Conservation (phyloP, 23 tunicate species). For the Diplosoma virens region DNA sequence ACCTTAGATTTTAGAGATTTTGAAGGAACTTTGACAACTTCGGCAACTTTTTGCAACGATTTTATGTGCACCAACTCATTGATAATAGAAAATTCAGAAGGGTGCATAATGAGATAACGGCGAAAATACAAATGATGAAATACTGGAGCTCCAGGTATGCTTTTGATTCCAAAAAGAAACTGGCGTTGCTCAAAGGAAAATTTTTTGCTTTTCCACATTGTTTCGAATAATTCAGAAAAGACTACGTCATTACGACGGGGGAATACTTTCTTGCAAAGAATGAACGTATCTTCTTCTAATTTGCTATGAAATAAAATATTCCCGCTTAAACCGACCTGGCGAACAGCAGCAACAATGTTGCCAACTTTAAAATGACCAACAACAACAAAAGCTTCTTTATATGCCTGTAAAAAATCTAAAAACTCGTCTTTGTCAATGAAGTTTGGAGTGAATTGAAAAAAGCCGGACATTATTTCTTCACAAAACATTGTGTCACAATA, state of each 20-base stretch:
- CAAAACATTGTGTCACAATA: neutral
- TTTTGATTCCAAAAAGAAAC: conserved; percentile 19
- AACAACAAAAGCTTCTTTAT: conserved; percentile 17
- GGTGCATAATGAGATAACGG: conserved; percentile 26
- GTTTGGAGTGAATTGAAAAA: neutral
- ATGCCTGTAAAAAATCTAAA: neutral
- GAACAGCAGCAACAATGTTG: conserved; percentile 1
- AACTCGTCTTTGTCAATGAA: conserved; percentile 8
- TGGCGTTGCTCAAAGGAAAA: neutral
- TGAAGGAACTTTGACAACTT: too few relatives aligned
- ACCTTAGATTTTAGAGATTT: too few relatives aligned
- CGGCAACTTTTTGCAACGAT: too few relatives aligned
- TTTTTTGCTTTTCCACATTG: neutral
- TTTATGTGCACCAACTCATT: neutral
- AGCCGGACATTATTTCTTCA: neutral
- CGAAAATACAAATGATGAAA: conserved; percentile 13
- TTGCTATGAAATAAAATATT: neutral
- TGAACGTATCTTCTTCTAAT: neutral
- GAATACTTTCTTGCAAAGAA: neutral
- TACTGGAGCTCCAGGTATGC: neutral
- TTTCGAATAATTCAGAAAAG: neutral
- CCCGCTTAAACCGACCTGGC: neutral
- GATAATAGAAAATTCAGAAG: neutral
- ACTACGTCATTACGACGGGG: neutral
- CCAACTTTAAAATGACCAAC: conserved; percentile 17